Conservation (phyloP, 2,113 vertebrate genomes). For the Platichthys stellatus region DNA sequence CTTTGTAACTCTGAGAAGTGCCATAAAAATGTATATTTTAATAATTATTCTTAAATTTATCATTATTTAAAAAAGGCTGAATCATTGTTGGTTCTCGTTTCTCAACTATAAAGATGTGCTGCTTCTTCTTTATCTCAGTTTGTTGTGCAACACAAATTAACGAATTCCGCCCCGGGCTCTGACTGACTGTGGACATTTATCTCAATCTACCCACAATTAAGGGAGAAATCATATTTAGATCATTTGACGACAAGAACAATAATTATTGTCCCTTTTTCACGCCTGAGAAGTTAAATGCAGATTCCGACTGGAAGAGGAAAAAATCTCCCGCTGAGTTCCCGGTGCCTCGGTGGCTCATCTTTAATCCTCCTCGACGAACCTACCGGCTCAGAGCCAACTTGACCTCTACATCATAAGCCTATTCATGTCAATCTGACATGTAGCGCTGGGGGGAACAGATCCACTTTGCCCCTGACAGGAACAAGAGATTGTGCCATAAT, state of each 20-base stretch:
- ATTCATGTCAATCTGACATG: constrained; percentile 75
- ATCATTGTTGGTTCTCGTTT: neutral
- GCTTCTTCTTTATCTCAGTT: neutral
- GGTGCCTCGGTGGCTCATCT: constrained; percentile 44
- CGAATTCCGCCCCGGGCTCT: neutral
- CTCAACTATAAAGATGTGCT: neutral
- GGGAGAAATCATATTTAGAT: neutral
- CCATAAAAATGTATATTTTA: neutral
- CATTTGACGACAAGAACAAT: neutral
- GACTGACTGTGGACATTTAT: neutral
- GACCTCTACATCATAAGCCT: constrained; percentile 76
- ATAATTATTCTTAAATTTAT: neutral
- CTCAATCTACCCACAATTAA: neutral
- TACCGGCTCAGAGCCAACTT: constrained; percentile 64
- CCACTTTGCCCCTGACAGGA: constrained; percentile 74
- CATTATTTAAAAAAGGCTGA: neutral
- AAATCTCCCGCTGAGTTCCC: constrained; percentile 31
- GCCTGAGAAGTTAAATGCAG: neutral
- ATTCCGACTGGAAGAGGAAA: constrained; percentile 21
- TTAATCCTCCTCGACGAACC: constrained; percentile 65
- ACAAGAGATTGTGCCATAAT: constrained; percentile 73
- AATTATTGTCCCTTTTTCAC: neutral
- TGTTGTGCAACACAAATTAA: neutral
- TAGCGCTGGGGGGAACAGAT: constrained; percentile 68
- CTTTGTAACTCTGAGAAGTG: too few relatives aligned